Conservation (phyloP, 2,113 vertebrate species). For the Pholis gunnellus region DNA sequence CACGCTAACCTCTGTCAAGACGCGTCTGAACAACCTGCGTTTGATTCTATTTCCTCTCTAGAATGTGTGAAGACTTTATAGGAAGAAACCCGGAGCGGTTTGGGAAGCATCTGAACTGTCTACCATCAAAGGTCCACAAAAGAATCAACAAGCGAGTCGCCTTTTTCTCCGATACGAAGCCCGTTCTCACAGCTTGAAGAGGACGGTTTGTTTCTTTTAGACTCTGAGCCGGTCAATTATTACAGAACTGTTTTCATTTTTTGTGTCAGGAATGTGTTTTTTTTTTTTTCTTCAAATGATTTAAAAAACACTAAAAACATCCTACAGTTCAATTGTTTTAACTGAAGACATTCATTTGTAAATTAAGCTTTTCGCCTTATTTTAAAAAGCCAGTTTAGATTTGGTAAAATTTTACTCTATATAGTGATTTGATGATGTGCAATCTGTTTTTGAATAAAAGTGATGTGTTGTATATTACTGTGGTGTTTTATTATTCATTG, state of each 20-base stretch:
- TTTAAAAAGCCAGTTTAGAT: slow-evolving; percentile 35
- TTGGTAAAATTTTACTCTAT: slow-evolving; percentile 36
- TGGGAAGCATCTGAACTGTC: slow-evolving; percentile 80
- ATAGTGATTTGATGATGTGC: slow-evolving; percentile 30
- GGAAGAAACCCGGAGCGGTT: slow-evolving; percentile 85
- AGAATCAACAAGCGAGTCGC: slow-evolving; percentile 88
- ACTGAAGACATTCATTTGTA: slow-evolving; percentile 48
- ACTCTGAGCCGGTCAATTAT: slow-evolving; percentile 5
- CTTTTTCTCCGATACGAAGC: slow-evolving; percentile 84
- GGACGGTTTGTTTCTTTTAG: slow-evolving; percentile 28
- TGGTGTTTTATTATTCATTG: neutral
- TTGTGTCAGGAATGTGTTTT: neutral
- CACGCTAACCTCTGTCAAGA: neutral
- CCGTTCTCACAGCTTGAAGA: slow-evolving; percentile 30
- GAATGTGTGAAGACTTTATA: slow-evolving; percentile 91
- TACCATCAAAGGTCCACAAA: slow-evolving; percentile 87
- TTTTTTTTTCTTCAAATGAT: slow-evolving; percentile 1
- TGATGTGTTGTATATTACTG: slow-evolving; percentile 24
- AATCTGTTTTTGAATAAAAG: slow-evolving; percentile 69
- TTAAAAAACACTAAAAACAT: slow-evolving; percentile 4
- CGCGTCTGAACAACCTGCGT: neutral
- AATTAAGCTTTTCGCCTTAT: slow-evolving; percentile 43
- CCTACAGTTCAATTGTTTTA: slow-evolving; percentile 54
- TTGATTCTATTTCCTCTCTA: slow-evolving; percentile 52
- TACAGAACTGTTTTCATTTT: neutral